phyloP scores from a whole-genome alignment of 2,797 vertebrate species.

The Ptychadena robeensis region DNA sequence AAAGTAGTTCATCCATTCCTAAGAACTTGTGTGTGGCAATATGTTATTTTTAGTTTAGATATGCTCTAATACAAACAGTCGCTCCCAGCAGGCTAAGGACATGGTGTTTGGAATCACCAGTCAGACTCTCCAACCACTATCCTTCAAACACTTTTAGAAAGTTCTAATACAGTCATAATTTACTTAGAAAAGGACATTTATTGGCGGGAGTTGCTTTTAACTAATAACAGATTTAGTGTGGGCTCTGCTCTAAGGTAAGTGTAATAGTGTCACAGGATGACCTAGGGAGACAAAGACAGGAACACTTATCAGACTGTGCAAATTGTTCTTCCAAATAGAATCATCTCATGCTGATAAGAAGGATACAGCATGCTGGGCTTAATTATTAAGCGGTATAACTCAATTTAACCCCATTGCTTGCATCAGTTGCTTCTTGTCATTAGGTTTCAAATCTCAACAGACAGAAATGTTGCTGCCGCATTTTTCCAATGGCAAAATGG shows the following conservation, averaged over 20 bases:
- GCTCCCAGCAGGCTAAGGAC: no score
- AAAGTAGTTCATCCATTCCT: no score
- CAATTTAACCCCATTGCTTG: conserved; percentile 14
- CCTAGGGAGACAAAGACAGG: background rate
- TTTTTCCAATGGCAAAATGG: background rate
- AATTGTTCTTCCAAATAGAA: conserved; percentile 49
- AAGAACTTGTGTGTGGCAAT: no score
- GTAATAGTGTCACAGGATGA: conserved; percentile 10
- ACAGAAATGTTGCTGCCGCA: background rate
- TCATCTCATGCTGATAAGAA: conserved; percentile 33
- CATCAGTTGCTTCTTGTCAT: background rate
- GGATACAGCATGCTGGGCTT: conserved; percentile 16
- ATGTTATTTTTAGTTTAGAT: no score
- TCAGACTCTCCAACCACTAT: no score
- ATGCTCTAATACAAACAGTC: no score
- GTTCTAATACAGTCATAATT: background rate
- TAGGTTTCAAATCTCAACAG: background rate
- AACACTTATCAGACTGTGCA: conserved; percentile 56
- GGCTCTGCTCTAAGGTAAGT: conserved; percentile 7
- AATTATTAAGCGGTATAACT: conserved; percentile 26
- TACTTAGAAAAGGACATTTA: background rate
- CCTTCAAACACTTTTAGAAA: no score
- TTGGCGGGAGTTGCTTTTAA: background rate
- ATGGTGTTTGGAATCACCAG: no score
- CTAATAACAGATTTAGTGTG: background rate